Evolutionary conservation across 2,113 vertebrate species (phyloP).

Genomic region (Pseudois nayaur): DNA sequence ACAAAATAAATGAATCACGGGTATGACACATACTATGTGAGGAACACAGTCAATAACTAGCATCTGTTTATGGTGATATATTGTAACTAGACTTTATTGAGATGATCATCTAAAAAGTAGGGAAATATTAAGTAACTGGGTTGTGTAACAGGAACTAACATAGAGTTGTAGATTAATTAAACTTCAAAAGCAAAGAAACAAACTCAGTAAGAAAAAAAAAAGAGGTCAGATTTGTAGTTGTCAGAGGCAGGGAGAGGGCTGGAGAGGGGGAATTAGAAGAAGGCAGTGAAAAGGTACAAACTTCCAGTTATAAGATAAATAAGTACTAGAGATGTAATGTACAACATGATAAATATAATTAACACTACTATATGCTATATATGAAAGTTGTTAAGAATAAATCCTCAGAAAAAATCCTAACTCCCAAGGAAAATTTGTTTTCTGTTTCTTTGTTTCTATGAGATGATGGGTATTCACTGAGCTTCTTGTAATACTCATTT

Average conservation of each 20-base stretch:
- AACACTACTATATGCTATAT: not conserved
- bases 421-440: not conserved
- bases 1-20: not conserved
- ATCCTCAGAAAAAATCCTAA: not conserved
- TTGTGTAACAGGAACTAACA: not conserved
- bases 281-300: not conserved
- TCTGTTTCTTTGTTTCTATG: not conserved
- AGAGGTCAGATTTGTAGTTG: not conserved
- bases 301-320: not conserved
- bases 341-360: not conserved
- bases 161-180: not conserved
- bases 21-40: not conserved
- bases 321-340: not conserved
- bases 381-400: not conserved
- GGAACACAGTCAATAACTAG: not conserved
- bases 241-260: not conserved
- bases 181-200: not conserved
- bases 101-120: not conserved
- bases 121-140: not conserved
- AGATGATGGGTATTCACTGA: not conserved
- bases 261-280: not conserved
- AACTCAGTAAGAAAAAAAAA: not conserved
- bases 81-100: not conserved
- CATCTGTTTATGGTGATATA: not conserved
- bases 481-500: not conserved